Base-by-base conservation (phyloP, 2,113 vertebrate genomes). In the Dryoscopus gambensis region DNA sequence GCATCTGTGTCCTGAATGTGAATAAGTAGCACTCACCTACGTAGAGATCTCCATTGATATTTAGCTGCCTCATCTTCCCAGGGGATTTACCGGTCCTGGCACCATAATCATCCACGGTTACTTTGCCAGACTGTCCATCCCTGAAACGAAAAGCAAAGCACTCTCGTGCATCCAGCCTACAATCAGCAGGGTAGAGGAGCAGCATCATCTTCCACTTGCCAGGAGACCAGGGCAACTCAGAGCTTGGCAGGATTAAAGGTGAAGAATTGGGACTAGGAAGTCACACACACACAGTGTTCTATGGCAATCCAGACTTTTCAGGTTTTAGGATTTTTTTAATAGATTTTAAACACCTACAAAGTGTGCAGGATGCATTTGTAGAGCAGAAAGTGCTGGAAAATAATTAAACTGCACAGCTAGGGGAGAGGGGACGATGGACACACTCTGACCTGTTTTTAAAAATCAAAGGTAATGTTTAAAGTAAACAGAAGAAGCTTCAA, bases 41-140 rank as follows among this genome's bases (percentile, higher is more conserved):
- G 40, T 99, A 99, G 49, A 99, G 98, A 46, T 98, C 98, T 15
- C 99, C 99, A 3, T 98, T 99, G 96, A 99, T 98, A 81, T 99
- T 99, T 46, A 99, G 98, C 62, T 99, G 99, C 52, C 99, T 98
- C 99, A 99, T 99, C 96, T 98, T 98, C 46, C 99, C 99, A 3
- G 99, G 98, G 5, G 99, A 99, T 89, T 98, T 98, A 63, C 99
- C 98, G 0, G 99, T 99, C 93, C 98, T 99, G 69, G 99, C 98
- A 83, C 99, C 99, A 0, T 99, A 99, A 95, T 99, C 99, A 3
- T 99, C 99, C 78, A 99, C 99, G 0, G 99, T 99, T 71, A 99
- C 97, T 95, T 99, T 99, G 37, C 99, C 99, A 24, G 98, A 98
- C 25, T 98, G 99, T 7, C 99, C 99, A 44, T 99, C 99, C 78